Conservation (phyloP, 2,113 vertebrate genomes). For the Athene cunicularia region DNA sequence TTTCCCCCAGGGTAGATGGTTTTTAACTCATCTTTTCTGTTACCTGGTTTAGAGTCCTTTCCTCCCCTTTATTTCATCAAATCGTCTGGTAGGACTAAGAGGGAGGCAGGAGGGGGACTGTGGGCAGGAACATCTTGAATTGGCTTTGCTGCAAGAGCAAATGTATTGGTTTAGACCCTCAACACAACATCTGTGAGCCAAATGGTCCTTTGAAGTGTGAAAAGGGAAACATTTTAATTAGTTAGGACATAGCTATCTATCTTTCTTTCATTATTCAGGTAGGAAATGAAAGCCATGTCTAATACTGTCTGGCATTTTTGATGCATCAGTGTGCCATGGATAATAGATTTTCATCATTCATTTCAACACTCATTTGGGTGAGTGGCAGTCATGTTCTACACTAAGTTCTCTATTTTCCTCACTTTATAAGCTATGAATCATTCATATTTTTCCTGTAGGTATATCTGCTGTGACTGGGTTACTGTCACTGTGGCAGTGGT, state of each 20-base stretch:
- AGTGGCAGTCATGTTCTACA: neutral
- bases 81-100: neutral
- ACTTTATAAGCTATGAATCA: neutral
- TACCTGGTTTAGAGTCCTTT: neutral
- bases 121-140: neutral
- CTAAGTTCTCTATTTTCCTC: neutral
- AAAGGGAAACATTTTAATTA: neutral
- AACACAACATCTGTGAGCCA: neutral
- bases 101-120: neutral
- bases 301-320: neutral
- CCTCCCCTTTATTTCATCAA: neutral
- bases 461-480: neutral
- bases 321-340: neutral
- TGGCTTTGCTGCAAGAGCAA: neutral
- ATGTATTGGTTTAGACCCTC: neutral
- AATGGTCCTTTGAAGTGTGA: neutral
- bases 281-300: neutral
- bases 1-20: neutral
- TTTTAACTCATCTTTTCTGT: neutral
- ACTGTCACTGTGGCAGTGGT: neutral
- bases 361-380: neutral
- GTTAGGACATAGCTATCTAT: neutral
- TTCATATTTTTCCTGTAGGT: neutral
- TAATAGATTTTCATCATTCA: neutral
- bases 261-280: neutral